These are phyloP conservation scores for Hipposideros larvatus DNA, from an alignment of 2,797 vertebrate genomes.

Conservation along the genomic window DNA sequence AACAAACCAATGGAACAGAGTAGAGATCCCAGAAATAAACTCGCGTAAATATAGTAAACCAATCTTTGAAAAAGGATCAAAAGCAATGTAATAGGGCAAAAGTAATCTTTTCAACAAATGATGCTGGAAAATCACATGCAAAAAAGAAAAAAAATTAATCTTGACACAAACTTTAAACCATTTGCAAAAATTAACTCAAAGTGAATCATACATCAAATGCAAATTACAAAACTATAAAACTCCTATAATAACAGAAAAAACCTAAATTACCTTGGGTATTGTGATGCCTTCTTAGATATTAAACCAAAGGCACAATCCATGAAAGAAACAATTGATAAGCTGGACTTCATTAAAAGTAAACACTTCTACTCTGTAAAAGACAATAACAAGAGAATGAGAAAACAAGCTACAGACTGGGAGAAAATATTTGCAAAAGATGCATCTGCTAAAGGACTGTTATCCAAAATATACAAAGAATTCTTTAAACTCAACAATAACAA, in stretches of 20 bases:
- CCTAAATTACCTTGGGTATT: neutral
- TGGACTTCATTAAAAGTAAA: neutral
- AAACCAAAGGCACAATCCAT: neutral
- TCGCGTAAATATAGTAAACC: neutral
- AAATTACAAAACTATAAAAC: neutral
- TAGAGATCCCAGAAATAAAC: neutral
- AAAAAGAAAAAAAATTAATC: neutral
- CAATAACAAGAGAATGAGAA: neutral
- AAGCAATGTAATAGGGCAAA: neutral
- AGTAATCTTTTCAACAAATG: neutral
- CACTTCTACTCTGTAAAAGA: neutral
- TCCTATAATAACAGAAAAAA: neutral
- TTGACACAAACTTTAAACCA: neutral
- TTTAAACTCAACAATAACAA: neutral
- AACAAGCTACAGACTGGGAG: neutral
- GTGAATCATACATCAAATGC: neutral
- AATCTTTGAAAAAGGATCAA: neutral
- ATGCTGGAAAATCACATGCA: neutral
- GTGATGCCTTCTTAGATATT: neutral
- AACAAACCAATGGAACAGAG: neutral
- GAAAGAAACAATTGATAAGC: neutral
- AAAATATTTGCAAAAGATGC: neutral
- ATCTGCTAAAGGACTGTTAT: neutral
- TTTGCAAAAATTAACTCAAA: neutral
- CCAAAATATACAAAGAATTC: neutral